Base-by-base conservation (phyloP, 92 coral and sea anemone genomes). In the Phymanthus crucifer region DNA sequence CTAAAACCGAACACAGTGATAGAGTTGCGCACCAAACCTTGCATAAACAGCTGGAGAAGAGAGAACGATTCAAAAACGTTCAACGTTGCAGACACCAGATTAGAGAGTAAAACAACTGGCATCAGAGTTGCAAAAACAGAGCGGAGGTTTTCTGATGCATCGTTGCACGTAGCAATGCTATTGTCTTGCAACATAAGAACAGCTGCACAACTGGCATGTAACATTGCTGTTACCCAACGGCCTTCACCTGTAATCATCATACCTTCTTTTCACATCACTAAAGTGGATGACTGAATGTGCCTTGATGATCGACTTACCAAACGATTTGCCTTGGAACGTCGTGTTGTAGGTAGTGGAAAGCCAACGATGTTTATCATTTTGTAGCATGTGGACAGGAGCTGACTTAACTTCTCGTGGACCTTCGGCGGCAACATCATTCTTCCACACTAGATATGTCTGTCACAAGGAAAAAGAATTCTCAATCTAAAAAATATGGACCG, bases 361-460 rank as follows among this genome's bases (percentile, higher is more conserved):
- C 90, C 90, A 90, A 61, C 94, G 90, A 78, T 87, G 89, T 69
- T 92, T 90, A 87, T 90, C 83, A 77, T 85, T 40, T 72, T 92
- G 97, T 43, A 92, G 87, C 32, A 92, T 84, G 47, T 92, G 86
- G 13, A 86, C 80, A 1, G 97, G 97, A 5, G 94, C 97, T 1
- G 94, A 87, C 77, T 90, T 89, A 7, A 93, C 75, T 32, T 92
- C 88, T 9, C 97, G 88, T 33, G 94, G 97, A 6, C 80, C 92
- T 21, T 88, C 81, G 18, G 88, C 84, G 1, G 89, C 83, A 29
- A 93, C 86, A 27, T 84, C 79, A 80, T 92, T 87, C 77, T 69
- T 90, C 97, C 97, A 92, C 79, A 92, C 97, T 64, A 92, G 80
- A 72, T 92, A 92, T 16, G 85, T 70, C 97, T 92, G 58, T 23